phyloP scores from a whole-genome alignment of 2,888 invertebrate genomes.

The Eupithecia exiguata region DNA sequence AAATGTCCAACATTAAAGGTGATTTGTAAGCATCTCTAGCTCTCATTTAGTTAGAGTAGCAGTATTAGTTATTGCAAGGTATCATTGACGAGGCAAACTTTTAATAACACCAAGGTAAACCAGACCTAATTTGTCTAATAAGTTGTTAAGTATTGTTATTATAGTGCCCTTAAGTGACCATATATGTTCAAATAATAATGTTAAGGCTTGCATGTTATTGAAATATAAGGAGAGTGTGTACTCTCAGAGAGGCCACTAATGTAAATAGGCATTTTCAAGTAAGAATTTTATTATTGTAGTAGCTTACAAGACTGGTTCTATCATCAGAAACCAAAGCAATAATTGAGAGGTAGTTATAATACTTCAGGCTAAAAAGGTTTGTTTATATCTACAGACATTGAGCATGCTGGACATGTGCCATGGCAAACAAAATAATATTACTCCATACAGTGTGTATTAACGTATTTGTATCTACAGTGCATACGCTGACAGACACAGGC shows the following conservation, averaged over 20 bases:
- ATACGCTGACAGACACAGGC: too few relatives aligned
- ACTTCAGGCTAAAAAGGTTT: background rate
- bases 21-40: background rate
- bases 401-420: too few relatives aligned
- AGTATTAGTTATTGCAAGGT: background rate
- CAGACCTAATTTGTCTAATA: background rate
- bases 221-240: background rate
- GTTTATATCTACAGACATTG: too few relatives aligned
- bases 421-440: too few relatives aligned
- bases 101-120: background rate
- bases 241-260: background rate
- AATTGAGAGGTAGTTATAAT: background rate
- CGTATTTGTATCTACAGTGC: too few relatives aligned
- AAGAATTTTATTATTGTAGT: background rate
- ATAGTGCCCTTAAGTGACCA: background rate
- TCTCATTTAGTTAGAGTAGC: background rate
- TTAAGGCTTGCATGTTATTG: background rate
- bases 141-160: background rate
- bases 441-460: too few relatives aligned
- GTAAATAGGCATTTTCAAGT: slow-evolving; percentile 1
- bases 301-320: slow-evolving; percentile 6
- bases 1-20: background rate
- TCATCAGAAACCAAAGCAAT: background rate
- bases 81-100: background rate
- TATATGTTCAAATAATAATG: background rate